A percentile compares a stretch with the other conserved stretches of the same genome.
Conservation (phyloP, 2,113 vertebrate species). For the Maccullochella peelii region DNA sequence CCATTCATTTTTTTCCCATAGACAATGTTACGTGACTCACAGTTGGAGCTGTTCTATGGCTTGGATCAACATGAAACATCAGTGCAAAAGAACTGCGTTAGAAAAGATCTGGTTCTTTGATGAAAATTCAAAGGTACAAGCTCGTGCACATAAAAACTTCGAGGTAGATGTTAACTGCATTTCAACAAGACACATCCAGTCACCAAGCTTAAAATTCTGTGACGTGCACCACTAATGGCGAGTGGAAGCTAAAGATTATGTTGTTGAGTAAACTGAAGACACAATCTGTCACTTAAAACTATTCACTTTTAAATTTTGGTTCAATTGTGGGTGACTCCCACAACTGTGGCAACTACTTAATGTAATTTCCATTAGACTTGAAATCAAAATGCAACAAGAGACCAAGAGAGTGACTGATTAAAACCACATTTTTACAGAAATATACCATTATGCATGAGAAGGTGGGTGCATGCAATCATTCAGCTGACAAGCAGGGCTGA, state of each 20-base stretch:
- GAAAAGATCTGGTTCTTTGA: too few relatives aligned
- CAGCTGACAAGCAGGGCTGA: background rate
- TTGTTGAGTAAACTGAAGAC: background rate
- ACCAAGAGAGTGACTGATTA: background rate
- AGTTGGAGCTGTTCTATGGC: background rate
- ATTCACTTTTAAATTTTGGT: background rate
- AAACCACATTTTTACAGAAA: background rate
- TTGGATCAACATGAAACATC: background rate
- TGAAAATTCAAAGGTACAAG: background rate
- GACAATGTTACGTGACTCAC: background rate
- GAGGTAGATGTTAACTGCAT: too few relatives aligned
- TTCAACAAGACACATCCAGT: too few relatives aligned
- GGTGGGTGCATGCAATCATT: background rate
- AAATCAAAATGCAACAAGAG: background rate
- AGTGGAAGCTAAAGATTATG: background rate
- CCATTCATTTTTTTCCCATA: background rate
- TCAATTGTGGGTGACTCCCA: background rate
- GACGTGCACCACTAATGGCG: background rate
- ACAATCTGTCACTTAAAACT: too few relatives aligned
- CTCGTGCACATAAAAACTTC: background rate
- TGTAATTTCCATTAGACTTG: background rate
- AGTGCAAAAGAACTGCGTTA: too few relatives aligned
- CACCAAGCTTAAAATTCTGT: background rate
- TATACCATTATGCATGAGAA: background rate
- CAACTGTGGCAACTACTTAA: background rate